Evolutionary conservation across 2,113 vertebrate species (phyloP).

Genomic region (Chaetodon trifascialis): DNA sequence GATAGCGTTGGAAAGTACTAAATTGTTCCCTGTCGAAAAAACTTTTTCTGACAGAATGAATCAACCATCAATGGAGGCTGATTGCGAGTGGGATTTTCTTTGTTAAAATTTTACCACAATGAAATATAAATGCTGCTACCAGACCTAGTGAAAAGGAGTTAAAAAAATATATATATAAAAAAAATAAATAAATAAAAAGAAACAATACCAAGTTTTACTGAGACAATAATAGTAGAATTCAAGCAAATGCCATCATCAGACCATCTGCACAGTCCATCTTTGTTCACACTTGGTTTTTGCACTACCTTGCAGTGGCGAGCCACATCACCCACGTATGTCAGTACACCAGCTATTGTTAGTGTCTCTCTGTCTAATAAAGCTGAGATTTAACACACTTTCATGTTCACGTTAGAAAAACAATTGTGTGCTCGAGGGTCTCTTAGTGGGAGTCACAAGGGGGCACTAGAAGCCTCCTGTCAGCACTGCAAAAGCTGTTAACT

Average conservation of each 20-base stretch:
- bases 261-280: conserved; percentile 40
- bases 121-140: background rate
- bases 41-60: background rate
- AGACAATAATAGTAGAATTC: conserved; percentile 27
- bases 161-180: too few relatives aligned
- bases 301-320: conserved; percentile 18
- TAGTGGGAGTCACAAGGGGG: conserved; percentile 17
- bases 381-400: conserved; percentile 10
- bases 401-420: background rate
- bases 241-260: conserved; percentile 25
- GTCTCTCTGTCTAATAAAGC: conserved; percentile 1
- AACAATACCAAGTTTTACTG: conserved; percentile 3
- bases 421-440: background rate
- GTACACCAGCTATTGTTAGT: conserved; percentile 34
- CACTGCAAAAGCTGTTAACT: background rate
- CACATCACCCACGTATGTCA: conserved; percentile 36
- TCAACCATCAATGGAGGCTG: background rate
- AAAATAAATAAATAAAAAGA: too few relatives aligned
- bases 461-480: background rate
- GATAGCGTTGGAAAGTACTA: background rate
- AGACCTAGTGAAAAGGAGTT: background rate
- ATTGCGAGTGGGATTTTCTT: background rate
- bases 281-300: conserved; percentile 46
- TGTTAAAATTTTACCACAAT: background rate
- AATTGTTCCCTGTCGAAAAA: background rate